A percentile compares a stretch with the other conserved stretches of the same genome.
Evolutionary conservation across 2,797 vertebrate genomes (phyloP).

Genomic region (Gymnothorax reevesii): DNA sequence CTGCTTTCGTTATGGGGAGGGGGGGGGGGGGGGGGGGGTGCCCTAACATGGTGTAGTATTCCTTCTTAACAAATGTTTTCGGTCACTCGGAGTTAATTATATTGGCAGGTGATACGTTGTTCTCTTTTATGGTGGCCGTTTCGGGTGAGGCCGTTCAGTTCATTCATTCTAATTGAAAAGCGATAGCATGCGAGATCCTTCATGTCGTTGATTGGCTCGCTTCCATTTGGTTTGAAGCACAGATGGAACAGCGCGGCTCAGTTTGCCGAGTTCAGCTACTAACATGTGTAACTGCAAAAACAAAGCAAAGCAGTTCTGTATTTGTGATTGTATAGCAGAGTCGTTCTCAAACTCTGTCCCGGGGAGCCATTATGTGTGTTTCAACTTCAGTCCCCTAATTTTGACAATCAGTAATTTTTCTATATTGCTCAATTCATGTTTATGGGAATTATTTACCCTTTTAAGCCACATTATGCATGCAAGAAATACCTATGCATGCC

Average conservation of each 20-base stretch:
- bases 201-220: neutral
- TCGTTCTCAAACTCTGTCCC: too few relatives aligned
- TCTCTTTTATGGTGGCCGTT: neutral
- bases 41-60: neutral
- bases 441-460: too few relatives aligned
- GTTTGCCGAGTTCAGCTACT: neutral
- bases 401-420: too few relatives aligned
- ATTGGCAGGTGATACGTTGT: neutral
- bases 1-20: neutral
- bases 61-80: neutral
- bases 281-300: neutral
- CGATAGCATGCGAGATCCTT: neutral
- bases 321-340: constrained; percentile 31
- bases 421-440: too few relatives aligned
- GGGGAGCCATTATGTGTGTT: too few relatives aligned
- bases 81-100: neutral
- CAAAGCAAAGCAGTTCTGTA: neutral
- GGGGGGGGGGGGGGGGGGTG: neutral
- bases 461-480: too few relatives aligned
- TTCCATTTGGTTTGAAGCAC: neutral
- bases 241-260: neutral
- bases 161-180: neutral
- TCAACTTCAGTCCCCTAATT: too few relatives aligned
- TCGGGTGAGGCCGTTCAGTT: neutral
- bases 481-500: too few relatives aligned